Evolutionary conservation across 1,140 invertebrate species (phyloP).

Genomic region (Branchinecta lynchi): DNA sequence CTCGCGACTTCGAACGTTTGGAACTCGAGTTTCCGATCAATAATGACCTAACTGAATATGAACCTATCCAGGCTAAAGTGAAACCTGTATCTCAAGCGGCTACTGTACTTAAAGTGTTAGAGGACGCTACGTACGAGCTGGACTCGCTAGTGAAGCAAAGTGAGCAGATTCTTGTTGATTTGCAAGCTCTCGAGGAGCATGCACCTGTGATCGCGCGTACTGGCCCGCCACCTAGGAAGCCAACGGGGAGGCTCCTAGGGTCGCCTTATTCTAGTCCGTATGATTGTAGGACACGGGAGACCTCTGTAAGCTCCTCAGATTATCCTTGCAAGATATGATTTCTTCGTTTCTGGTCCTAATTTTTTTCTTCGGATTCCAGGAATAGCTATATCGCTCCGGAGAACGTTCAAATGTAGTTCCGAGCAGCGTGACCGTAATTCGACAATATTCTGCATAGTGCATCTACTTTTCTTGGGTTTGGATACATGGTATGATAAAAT

Average conservation of each 20-base stretch:
- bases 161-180: slow-evolving; percentile 2
- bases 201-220: neutral
- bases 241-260: neutral
- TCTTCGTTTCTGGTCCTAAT: too few species aligned
- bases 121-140: neutral
- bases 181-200: neutral
- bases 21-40: neutral
- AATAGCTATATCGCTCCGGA: too few species aligned
- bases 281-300: neutral
- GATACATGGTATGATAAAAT: too few species aligned
- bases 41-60: neutral
- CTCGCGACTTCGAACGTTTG: neutral
- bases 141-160: neutral
- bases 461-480: too few species aligned
- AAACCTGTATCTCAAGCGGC: neutral
- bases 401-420: too few species aligned
- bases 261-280: neutral
- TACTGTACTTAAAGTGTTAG: neutral
- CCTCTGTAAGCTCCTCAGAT: neutral
- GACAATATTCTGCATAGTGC: too few species aligned
- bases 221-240: neutral
- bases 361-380: too few species aligned
- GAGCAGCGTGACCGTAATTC: too few species aligned
- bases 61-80: neutral
- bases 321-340: too few species aligned